Evolutionary conservation across 2,113 vertebrate genomes (phyloP).

Genomic region (Gila orcuttii): DNA sequence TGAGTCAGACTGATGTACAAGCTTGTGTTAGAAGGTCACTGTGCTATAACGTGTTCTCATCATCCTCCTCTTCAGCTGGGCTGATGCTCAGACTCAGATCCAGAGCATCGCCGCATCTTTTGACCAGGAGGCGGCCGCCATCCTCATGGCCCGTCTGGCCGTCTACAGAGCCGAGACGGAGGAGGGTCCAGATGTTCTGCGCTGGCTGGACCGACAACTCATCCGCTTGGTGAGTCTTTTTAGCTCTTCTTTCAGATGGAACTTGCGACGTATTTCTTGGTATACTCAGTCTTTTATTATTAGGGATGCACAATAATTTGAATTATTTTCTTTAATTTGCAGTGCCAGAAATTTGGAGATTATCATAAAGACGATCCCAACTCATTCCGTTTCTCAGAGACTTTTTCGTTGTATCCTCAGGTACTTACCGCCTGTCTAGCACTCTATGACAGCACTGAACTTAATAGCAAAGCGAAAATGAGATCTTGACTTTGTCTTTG

Average conservation of each 20-base stretch:
- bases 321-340: conserved; percentile 50
- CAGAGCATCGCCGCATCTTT: conserved; percentile 96
- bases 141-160: conserved; percentile 94
- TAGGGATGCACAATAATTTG: not conserved
- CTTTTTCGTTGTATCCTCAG: conserved; percentile 97
- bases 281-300: not conserved
- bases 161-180: conserved; percentile 94
- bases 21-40: conserved; percentile 31
- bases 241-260: not conserved
- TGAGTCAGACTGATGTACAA: conserved; percentile 17
- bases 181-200: conserved; percentile 93
- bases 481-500: conserved; percentile 40
- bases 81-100: conserved; percentile 95
- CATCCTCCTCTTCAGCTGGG: conserved; percentile 83
- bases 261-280: not conserved
- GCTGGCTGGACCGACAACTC: conserved; percentile 95
- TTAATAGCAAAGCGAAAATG: not conserved
- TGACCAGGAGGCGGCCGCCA: conserved; percentile 94
- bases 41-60: conserved; percentile 10
- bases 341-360: conserved; percentile 99
- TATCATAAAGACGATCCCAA: conserved; percentile 98
- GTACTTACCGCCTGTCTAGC: conserved; percentile 66
- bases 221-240: conserved; percentile 88
- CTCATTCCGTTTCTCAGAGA: conserved; percentile 98
- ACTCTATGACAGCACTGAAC: not conserved